Base-by-base conservation (phyloP, 2,113 vertebrate genomes). In the Alligator sinensis region DNA sequence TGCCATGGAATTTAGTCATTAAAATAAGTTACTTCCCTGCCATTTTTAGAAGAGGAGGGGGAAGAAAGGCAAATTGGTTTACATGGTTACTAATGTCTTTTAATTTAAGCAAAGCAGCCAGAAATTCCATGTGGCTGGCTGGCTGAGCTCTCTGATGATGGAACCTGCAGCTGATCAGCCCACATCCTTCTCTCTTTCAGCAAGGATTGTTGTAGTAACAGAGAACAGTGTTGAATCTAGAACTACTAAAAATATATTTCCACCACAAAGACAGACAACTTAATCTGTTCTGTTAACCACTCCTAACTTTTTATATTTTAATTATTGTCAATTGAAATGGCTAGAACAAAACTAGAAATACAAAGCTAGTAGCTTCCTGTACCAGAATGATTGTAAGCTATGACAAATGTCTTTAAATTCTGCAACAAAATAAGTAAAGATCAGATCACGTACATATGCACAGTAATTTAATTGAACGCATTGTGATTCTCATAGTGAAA, bases 211-310 rank as follows among this genome's bases (percentile, higher is more conserved):
- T 86, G n/a, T n/a, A 11, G 38, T 38, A 82, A 86, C 89, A 88
- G 78, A 92, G 91, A 89, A 92, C 64, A 89, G 77, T 82, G 61
- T 5, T 76, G 83, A 93, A 86, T 75, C 64, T 16, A 87, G 4
- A 38, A 6, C 47, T 96, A 89, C 70, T 94, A 77, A 94, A 92
- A 91, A 80, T 66, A 84, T 2, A 68, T 57, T 87, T 90, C 28
- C 21, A 63, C 75, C 24, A 61, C 59, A 78, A 76, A 92, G 74
- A 54, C n/a, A 95, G 77, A 80, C 1, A 0, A 27, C 47, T 91
- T 81, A 16, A 70, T 84, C 82, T 92, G 66, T 93, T 96, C 89
- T 64, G 34, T 76, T 38, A 77, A 34, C 2, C 57, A 28, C 63
- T 25, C 9, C 34, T 87, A 82, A 9, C 80, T 82, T 60, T 58